Conservation (phyloP, 2,888 invertebrate species). For the Morpho helenor region DNA sequence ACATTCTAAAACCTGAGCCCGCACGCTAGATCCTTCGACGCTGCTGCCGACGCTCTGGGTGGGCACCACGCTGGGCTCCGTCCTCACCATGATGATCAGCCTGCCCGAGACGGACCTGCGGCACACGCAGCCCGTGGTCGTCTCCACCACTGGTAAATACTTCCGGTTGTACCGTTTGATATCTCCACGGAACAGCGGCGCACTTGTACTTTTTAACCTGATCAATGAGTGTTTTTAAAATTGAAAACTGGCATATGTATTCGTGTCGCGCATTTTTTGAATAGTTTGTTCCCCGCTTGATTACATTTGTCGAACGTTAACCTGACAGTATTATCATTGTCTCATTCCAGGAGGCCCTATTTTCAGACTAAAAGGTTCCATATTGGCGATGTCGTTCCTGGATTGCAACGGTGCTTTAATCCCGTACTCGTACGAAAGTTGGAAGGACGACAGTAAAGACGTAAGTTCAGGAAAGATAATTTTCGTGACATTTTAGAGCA, state of each 20-base stretch:
- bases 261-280: too few species aligned
- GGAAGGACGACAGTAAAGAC: conserved; percentile 93
- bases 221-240: too few species aligned
- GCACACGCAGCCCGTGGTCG: conserved; percentile 91
- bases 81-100: conserved; percentile 94
- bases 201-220: too few species aligned
- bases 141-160: conserved; percentile 89
- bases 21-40: conserved; percentile 85
- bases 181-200: too few species aligned
- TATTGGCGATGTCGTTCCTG: conserved; percentile 96
- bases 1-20: not conserved
- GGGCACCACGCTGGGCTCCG: conserved; percentile 97
- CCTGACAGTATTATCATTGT: too few species aligned
- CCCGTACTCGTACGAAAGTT: conserved; percentile 93
- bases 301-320: too few species aligned
- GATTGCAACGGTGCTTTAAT: conserved; percentile 96
- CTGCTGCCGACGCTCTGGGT: conserved; percentile 96
- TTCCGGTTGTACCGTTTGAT: too few species aligned
- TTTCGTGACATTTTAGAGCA: not conserved
- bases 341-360: conserved; percentile 91
- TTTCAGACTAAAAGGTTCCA: conserved; percentile 97
- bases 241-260: too few species aligned
- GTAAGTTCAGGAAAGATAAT: conserved; percentile 41
- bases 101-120: conserved; percentile 89
- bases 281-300: too few species aligned